Evolutionary conservation across 2,888 invertebrate species (phyloP), one percentile per base, ranked within the genome.

Genomic region (Chaitophorus viminalis): DNA sequence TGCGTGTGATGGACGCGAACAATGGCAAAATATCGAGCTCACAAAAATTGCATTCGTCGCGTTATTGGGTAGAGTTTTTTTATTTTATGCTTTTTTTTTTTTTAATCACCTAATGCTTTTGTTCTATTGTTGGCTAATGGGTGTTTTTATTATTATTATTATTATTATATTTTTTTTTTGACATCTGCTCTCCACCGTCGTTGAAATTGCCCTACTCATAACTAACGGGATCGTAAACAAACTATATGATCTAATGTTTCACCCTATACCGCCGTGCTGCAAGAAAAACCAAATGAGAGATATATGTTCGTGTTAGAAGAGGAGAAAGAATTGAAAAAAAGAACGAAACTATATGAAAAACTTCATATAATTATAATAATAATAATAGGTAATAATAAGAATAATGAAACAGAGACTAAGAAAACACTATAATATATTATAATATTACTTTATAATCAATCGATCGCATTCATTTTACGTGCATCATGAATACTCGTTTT

Each of bases 91-190:
- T 74, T 33, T 72, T 14, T 25, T 74, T 60, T 65, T 79, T 79
- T 60, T 36, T n/a, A 1, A 65, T 36, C 33, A 17, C 79, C 65
- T 52, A 33, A 79, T 79, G 25, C 60, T 79, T 78, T 79, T 79
- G 79, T 79, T 79, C 65, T 17, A 65, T 79, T 79, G 60, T 79
- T 36, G 0, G 65, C 6, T 3, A n/a, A 25, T n/a, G n/a, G 25
- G 25, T 18, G 60, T 25, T 60, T 79, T 79, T 60, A 54, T 60
- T 65, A 3, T 79, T 9, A 60, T 60, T 3, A 60, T 60, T 21
- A 54, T 60, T 9, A 6, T 39, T 39, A 39, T 39, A 5, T 33
- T 36, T 36, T 76, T 79, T 65, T 36, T 36, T 77, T 29, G 11
- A 77, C 31, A 79, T 65, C 36, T 29, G 65, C 60, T 65, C 65